A percentile compares a stretch with the other conserved stretches of the same genome.
phyloP scores from a whole-genome alignment of 2,888 invertebrate genomes.

The Hydriomena furcata region DNA sequence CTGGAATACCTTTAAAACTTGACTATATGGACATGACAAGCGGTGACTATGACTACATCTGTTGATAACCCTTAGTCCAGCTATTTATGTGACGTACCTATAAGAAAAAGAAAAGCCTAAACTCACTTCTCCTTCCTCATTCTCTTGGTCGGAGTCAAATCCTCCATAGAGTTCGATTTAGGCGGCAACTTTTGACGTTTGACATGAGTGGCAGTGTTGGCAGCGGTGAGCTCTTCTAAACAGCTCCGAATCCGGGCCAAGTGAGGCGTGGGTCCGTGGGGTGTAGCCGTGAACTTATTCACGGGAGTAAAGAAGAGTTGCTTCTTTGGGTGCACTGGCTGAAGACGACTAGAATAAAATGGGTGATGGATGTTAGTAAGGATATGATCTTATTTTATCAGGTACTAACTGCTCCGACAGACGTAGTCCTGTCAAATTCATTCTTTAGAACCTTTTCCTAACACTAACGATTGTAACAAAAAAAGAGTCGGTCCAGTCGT shows the following conservation, averaged over 20 bases:
- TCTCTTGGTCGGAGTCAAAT: constrained; percentile 68
- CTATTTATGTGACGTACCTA: no score
- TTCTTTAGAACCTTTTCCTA: no score
- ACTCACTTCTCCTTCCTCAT: constrained; percentile 51
- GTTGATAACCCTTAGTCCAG: no score
- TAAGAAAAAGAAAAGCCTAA: background rate
- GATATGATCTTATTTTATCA: background rate
- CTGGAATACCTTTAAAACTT: no score
- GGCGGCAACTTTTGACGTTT: constrained; percentile 51
- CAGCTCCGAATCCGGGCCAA: constrained; percentile 63
- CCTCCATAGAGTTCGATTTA: constrained; percentile 75
- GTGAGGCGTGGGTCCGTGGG: constrained; percentile 50
- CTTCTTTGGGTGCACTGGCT: constrained; percentile 68
- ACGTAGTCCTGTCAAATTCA: no score
- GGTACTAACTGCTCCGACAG: background rate
- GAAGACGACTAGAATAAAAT: constrained; percentile 52
- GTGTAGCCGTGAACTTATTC: constrained; percentile 68
- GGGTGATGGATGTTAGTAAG: no score
- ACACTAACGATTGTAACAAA: no score
- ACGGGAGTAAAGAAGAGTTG: constrained; percentile 69
- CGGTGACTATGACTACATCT: no score
- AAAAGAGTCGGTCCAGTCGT: no score
- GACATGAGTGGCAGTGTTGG: constrained; percentile 39
- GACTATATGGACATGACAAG: no score
- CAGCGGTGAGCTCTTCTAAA: constrained; percentile 54